Percentiles rank a stretch among this genome's conserved stretches.
Evolutionary conservation across 2,888 invertebrate genomes (phyloP).

Genomic region (Steromphala cineraria): DNA sequence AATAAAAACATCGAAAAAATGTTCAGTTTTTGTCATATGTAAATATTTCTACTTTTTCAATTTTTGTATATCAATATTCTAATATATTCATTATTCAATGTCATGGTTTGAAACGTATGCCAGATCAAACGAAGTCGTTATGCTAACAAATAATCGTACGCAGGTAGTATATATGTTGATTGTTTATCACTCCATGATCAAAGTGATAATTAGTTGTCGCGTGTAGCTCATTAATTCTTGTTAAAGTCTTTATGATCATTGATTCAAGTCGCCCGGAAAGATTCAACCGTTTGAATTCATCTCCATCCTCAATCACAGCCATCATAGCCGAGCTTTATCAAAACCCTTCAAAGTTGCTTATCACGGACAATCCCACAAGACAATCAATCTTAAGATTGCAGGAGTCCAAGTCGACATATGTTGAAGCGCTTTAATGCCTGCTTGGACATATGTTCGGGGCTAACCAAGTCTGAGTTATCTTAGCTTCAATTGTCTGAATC

Average conservation of each 20-base stretch:
- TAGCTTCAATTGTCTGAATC: constrained; percentile 7
- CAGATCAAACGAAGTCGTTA: too few relatives aligned
- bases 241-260: not conserved
- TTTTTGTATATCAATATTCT: too few relatives aligned
- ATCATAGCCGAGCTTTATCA: not conserved
- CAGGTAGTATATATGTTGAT: too few relatives aligned
- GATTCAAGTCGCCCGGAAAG: not conserved
- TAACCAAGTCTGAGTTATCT: constrained; percentile 8
- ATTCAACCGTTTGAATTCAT: not conserved
- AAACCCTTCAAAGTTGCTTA: constrained; percentile 3
- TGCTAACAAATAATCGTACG: too few relatives aligned
- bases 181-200: not conserved
- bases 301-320: not conserved
- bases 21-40: too few relatives aligned
- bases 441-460: constrained; percentile 5
- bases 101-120: too few relatives aligned
- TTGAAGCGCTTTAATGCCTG: not conserved
- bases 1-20: too few relatives aligned
- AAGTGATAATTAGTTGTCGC: not conserved
- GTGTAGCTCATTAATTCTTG: too few relatives aligned
- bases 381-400: not conserved
- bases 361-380: not conserved
- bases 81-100: too few relatives aligned
- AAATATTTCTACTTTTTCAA: too few relatives aligned
- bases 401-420: constrained; percentile 6